phyloP scores from a whole-genome alignment of 2,113 vertebrate species.

The Corvus hawaiiensis region DNA sequence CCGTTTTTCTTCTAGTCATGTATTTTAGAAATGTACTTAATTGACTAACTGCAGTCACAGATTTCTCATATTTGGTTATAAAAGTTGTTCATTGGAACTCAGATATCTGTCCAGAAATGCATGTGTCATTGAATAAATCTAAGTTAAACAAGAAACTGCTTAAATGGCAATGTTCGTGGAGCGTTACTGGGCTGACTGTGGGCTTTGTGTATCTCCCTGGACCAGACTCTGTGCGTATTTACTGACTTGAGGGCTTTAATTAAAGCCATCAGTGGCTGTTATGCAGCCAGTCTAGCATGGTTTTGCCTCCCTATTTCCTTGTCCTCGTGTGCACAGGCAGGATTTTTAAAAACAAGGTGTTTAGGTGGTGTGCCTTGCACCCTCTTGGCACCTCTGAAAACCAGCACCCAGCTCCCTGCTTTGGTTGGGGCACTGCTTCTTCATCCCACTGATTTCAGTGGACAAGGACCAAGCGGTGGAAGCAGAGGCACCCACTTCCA shows the following conservation, averaged over 20 bases:
- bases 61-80: slow-evolving; percentile 65
- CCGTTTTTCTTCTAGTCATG: slow-evolving; percentile 62
- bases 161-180: background rate
- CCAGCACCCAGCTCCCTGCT: background rate
- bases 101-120: slow-evolving; percentile 70
- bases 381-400: background rate
- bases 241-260: slow-evolving; percentile 21
- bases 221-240: background rate
- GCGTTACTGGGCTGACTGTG: background rate
- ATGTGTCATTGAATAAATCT: slow-evolving; percentile 78
- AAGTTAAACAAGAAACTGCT: slow-evolving; percentile 52
- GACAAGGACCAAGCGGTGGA: background rate
- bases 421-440: accelerated
- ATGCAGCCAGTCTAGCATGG: background rate
- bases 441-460: background rate
- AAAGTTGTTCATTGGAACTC: slow-evolving; percentile 56
- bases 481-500: background rate
- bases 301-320: background rate
- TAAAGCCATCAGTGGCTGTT: slow-evolving; percentile 41
- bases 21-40: slow-evolving; percentile 54
- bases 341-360: background rate
- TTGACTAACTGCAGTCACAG: slow-evolving; percentile 38
- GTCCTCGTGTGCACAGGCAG: background rate
- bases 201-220: background rate
- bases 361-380: background rate